Evolutionary conservation across 2,888 invertebrate genomes (phyloP).

Genomic region (Eugnorisma glareosa): DNA sequence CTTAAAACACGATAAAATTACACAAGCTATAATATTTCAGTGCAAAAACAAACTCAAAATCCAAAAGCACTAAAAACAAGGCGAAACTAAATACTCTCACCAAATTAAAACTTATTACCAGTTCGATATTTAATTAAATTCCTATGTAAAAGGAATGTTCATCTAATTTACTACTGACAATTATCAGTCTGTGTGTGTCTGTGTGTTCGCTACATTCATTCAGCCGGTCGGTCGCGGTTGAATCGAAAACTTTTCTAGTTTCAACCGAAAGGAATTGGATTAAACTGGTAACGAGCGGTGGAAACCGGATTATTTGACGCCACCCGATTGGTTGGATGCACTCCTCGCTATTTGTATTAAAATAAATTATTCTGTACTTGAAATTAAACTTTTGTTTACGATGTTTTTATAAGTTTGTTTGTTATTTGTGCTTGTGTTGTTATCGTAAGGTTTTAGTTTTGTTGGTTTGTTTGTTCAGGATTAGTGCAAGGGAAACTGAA

Average conservation of each 20-base stretch:
- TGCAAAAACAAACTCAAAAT: conserved; percentile 1
- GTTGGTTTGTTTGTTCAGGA: conserved; percentile 18
- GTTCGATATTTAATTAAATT: conserved; percentile 53
- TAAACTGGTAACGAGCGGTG: conserved; percentile 68
- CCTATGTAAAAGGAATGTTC: conserved; percentile 55
- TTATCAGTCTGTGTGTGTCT: conserved; percentile 60
- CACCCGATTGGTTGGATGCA: conserved; percentile 64
- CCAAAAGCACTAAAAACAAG: conserved; percentile 15
- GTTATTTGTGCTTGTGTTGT: conserved; percentile 15
- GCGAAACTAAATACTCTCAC: conserved; percentile 26
- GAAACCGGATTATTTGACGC: conserved; percentile 69
- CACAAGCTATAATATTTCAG: background rate
- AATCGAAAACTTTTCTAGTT: conserved; percentile 73
- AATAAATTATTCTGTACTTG: conserved; percentile 63
- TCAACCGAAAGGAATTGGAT: conserved; percentile 70
- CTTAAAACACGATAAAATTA: background rate
- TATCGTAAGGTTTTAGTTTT: conserved; percentile 9
- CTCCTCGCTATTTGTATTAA: conserved; percentile 63
- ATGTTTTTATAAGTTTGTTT: conserved; percentile 47
- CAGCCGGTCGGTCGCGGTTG: conserved; percentile 57
- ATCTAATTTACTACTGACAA: conserved; percentile 62
- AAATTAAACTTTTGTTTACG: conserved; percentile 61
- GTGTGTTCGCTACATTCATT: conserved; percentile 62
- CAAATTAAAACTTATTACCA: conserved; percentile 50
- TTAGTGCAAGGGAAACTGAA: conserved; percentile 4